Conservation (phyloP, 2,113 vertebrate genomes). For the Oryzias melastigma region DNA sequence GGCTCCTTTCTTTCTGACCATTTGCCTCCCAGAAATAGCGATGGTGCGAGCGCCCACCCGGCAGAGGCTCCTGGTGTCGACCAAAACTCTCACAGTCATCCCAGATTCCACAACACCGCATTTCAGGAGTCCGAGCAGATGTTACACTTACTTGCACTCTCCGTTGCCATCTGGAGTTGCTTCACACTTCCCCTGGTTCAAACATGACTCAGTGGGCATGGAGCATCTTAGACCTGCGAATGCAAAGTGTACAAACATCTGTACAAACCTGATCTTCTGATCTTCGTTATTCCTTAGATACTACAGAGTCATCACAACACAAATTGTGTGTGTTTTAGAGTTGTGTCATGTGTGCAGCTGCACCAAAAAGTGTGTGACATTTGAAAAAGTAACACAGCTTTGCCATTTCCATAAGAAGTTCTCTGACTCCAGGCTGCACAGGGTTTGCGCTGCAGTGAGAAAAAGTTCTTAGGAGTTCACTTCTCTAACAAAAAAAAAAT, state of each 20-base stretch:
- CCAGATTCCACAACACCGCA: conserved; percentile 13
- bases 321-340: conserved; percentile 29
- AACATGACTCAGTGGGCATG: conserved; percentile 80
- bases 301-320: conserved; percentile 8
- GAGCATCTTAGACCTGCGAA: conserved; percentile 78
- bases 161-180: conserved; percentile 79
- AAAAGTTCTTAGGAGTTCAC: conserved; percentile 12
- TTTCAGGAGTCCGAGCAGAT: background rate
- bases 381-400: conserved; percentile 45
- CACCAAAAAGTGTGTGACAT: conserved; percentile 34
- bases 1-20: conserved; percentile 51
- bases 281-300: background rate
- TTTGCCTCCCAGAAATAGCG: conserved; percentile 68
- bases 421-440: conserved; percentile 35
- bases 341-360: conserved; percentile 46
- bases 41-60: conserved; percentile 36
- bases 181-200: conserved; percentile 89
- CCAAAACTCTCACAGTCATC: conserved; percentile 29
- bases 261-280: background rate
- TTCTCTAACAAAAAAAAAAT: background rate
- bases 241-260: conserved; percentile 42
- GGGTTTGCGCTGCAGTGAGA: conserved; percentile 36
- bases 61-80: conserved; percentile 21
- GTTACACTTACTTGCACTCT: conserved; percentile 87
- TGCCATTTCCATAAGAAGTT: conserved; percentile 24